Evolutionary conservation across 2,888 invertebrate species (phyloP), one percentile per base, ranked within the genome.

Genomic region (Pristionchus japonicus): DNA sequence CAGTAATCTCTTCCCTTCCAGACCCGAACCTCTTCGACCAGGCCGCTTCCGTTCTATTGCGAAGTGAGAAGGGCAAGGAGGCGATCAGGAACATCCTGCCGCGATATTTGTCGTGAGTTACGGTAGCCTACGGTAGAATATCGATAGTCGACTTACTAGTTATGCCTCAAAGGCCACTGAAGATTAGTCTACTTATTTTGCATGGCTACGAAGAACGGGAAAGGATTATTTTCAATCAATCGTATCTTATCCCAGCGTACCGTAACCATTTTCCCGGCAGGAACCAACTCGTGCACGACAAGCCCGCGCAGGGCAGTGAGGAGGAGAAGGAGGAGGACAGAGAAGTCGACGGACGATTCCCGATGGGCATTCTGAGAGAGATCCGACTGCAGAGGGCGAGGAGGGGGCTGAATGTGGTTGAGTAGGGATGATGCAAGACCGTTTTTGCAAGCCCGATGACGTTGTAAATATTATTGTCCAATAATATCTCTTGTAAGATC

Each of bases 11-110:
- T 23, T 47, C 77, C 40, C 9, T 40, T 47, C 43, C 77, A 77
- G 77, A 77, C 43, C 77, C 77, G 43, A 77, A 40, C 23, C 77
- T 77, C 17, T 77, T 77, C 77, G 77, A 77, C n/a, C 77, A 77
- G 23, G 77, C 77, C 11, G 77, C 47, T 6, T 47, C 77, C 2
- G 77, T 77, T 9, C 47, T 77, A 7, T 43, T 77, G 23, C 40
- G 77, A 3, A 47, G 43, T 77, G 77, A 77, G 27, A 23, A 17
- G 27, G 77, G 77, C 43, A 77, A 77, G 77, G 77, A 77, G 13
- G 43, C 43, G 7, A 77, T 77, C 43, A 23, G 77, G 40, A 43
- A 40, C 34, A 11, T 47, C 27, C 77, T 77, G 43, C 77, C 77
- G 4, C 40, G 27, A 77, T 77, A 77, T 77, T 43, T 77, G 20